Percentiles rank a stretch among this genome's conserved stretches.
These are phyloP conservation scores for Zingel zingel DNA, from an alignment of 2,113 vertebrate species.

Conservation along the genomic window DNA sequence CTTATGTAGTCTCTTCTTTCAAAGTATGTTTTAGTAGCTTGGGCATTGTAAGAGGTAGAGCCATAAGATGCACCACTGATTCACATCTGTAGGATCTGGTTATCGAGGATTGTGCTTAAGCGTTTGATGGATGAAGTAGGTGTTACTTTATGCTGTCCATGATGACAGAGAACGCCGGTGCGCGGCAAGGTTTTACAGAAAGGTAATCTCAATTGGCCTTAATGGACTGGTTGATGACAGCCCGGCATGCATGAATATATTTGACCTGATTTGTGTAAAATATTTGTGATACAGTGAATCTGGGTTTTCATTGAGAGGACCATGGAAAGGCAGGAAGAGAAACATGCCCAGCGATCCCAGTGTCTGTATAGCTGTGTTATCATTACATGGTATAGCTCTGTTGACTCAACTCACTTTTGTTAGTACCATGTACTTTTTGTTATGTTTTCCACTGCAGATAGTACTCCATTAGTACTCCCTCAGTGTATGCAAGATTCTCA, in stretches of 20 bases:
- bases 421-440: too few species aligned
- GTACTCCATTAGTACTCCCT: too few species aligned
- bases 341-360: constrained; percentile 13
- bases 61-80: neutral
- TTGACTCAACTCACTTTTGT: too few species aligned
- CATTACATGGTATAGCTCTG: too few species aligned
- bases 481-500: too few species aligned
- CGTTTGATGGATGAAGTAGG: neutral
- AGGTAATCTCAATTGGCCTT: neutral
- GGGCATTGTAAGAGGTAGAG: neutral
- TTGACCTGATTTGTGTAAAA: constrained; percentile 13
- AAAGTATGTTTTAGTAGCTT: neutral
- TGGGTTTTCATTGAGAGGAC: neutral
- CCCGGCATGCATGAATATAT: neutral
- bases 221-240: neutral
- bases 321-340: neutral
- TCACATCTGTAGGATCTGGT: neutral
- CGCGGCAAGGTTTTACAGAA: neutral
- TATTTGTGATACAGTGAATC: neutral
- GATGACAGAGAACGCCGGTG: neutral
- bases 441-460: too few species aligned
- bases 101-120: neutral
- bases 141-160: neutral
- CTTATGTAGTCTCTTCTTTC: neutral
- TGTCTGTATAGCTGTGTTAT: neutral